Base-by-base conservation (phyloP, 2,113 vertebrate species). In the Pomatorhinus ruficollis region DNA sequence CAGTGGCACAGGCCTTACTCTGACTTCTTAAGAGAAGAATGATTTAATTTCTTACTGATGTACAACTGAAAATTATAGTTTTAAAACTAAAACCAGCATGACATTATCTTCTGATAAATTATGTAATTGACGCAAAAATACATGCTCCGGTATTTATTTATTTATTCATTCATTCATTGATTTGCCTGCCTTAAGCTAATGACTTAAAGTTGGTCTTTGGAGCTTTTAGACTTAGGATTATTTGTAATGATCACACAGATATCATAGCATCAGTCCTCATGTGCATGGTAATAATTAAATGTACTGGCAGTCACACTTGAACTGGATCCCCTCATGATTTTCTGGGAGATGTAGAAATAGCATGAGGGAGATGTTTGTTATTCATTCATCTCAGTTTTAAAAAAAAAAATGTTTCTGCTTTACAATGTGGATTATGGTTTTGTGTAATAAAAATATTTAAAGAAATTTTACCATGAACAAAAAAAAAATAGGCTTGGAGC, bases 401-500 rank as follows among this genome's bases (percentile, higher is more conserved):
- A 54, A 17, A 37, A 54, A 59, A 45, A 52, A 57, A 15, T 2
- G 3, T 68, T 77, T 79, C 52, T 82, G 20, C 15, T 75, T 24
- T 10, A 37, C 72, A 89, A 21, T 0, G 0, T 60, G 20, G 2
- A 2, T 37, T 70, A 61, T 3, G 0, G 3, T 42, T 61, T 3
- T 30, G 9, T 68, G 24, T 39, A 79, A 77, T n/a, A 76, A 71
- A 83, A 96, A 42, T 52, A 52, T 65, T 80, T 77, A 61, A 77
- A 93, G 44, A 35, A 24, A 56, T 56, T 80, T 87, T 24, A 49
- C 7, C 5, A 40, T 35, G 16, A 56, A 42, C 13, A 68, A 52
- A 59, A 90, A 39, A 45, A 54, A 47, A 13, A 68, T 15, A 65
- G 24, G 6, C 45, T 13, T 72, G 3, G 3, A 10, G 44, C 35